Base-by-base conservation (phyloP, 2,888 invertebrate species). In the Cinara cedri region DNA sequence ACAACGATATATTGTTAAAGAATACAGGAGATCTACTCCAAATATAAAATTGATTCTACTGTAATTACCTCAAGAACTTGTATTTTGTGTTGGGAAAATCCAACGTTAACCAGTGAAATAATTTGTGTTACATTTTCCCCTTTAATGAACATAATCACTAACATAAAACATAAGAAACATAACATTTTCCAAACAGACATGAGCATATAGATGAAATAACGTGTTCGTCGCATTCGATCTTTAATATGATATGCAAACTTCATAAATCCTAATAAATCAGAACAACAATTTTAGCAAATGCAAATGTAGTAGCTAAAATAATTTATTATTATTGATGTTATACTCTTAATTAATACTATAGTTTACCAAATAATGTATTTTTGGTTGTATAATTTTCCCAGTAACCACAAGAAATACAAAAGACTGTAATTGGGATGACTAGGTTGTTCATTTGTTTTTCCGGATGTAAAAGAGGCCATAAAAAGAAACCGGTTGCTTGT, bases 351-450 rank as follows among this genome's bases (percentile, higher is more conserved):
- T n/a, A 19, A 4, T 62, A 24, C n/a, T 68, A 51, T 34, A 16
- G 4, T 86, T 86, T 85, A 91, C 91, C 92, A 82, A 96, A 89
- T 0, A 95, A 92, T 80, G 97, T 96, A 84, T 94, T 91, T 81
- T 91, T 89, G 81, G 94, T 93, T 1, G 97, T 94, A 85, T 95
- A 98, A 86, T 98, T 98, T 86, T 98, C 98, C 98, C 98, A 98
- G 96, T 97, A 98, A 34, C 95, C 95, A 55, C 95, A 89, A 0
- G 98, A 98, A 82, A 96, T 92, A 84, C 96, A 90, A 76, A 96
- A 86, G 54, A 96, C 89, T 0, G 96, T 89, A 0, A 95, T 88
- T 0, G 97, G 96, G 83, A 98, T 93, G 63, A 95, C 88, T 94
- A 94, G 95, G 55, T 95, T 86, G 72, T 91, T 90, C 0, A 91